phyloP scores from a whole-genome alignment of 1,140 invertebrate species.

The Limonius californicus region DNA sequence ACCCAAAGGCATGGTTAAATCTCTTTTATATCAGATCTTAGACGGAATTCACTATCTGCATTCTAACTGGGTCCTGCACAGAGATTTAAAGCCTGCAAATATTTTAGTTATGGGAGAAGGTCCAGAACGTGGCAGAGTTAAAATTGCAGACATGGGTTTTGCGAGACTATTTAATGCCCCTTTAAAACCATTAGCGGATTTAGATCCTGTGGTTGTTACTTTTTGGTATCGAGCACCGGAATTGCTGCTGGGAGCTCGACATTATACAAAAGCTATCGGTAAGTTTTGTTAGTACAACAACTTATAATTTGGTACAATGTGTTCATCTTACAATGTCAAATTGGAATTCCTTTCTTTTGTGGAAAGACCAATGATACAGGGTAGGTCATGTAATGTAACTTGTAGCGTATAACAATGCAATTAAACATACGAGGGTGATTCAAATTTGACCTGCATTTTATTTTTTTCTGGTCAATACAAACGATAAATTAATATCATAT shows the following conservation, averaged over 20 bases:
- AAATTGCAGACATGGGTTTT: constrained; percentile 99
- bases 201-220: constrained; percentile 99
- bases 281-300: constrained; percentile 35
- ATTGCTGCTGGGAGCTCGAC: constrained; percentile 90
- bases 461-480: no score
- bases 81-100: constrained; percentile 99
- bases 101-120: constrained; percentile 99
- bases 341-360: no score
- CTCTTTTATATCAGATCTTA: constrained; percentile 95
- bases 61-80: constrained; percentile 98
- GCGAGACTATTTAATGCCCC: constrained; percentile 98
- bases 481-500: no score
- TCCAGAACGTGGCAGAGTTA: constrained; percentile 91
- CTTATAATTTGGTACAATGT: no score
- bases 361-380: no score
- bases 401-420: no score
- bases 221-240: constrained; percentile 99
- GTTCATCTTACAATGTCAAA: no score
- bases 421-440: no score
- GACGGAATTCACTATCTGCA: constrained; percentile 99
- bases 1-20: constrained; percentile 97
- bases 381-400: no score
- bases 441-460: no score
- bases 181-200: constrained; percentile 92
- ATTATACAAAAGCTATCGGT: constrained; percentile 99